Evolutionary conservation across 1,140 invertebrate genomes (phyloP).

Genomic region (Batillaria attramentaria): DNA sequence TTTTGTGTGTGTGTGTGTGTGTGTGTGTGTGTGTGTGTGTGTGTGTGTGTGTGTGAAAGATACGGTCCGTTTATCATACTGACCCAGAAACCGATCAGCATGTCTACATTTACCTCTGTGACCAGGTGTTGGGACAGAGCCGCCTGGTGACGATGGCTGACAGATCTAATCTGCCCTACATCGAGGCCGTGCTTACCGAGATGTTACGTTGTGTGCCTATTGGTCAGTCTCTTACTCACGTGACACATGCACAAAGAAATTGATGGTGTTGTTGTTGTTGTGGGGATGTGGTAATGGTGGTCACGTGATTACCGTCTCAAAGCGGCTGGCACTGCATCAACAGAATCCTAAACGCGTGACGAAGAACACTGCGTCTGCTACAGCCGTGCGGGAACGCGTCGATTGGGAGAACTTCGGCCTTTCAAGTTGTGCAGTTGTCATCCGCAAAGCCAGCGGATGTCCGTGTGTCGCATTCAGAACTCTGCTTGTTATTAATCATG

Average conservation of each 20-base stretch:
- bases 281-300: too few species aligned
- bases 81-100: too few species aligned
- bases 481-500: too few species aligned
- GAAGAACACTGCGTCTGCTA: too few species aligned
- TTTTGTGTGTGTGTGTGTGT: constrained; percentile 16
- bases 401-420: too few species aligned
- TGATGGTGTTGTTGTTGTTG: neutral
- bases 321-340: too few species aligned
- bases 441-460: too few species aligned
- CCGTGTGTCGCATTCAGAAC: too few species aligned
- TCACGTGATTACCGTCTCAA: too few species aligned
- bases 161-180: constrained; percentile 55
- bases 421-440: too few species aligned
- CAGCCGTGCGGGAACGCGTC: too few species aligned
- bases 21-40: constrained; percentile 20
- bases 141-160: constrained; percentile 87
- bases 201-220: constrained; percentile 33
- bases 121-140: constrained; percentile 74
- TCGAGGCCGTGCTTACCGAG: constrained; percentile 52
- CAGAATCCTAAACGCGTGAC: too few species aligned
- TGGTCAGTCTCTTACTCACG: neutral
- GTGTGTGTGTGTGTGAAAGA: neutral
- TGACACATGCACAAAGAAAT: neutral
- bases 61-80: neutral
- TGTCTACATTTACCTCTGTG: neutral